Evolutionary conservation across 2,888 invertebrate species (phyloP).

Genomic region (Drymonia ruficornis): DNA sequence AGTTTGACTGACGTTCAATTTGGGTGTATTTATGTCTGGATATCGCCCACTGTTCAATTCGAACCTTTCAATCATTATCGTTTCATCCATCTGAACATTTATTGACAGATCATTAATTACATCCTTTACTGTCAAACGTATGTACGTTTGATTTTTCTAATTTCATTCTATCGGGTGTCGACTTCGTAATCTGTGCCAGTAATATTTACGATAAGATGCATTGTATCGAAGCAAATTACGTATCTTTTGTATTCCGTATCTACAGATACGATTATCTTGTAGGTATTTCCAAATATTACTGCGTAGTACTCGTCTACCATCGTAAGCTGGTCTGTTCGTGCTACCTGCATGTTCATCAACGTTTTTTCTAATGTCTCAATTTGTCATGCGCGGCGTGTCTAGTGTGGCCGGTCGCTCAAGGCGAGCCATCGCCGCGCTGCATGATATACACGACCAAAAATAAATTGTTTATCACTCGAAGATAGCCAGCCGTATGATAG

Average conservation of each 20-base stretch:
- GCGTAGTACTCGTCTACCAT: slow-evolving; percentile 50
- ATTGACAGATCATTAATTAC: slow-evolving; percentile 41
- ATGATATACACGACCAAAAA: slow-evolving; percentile 54
- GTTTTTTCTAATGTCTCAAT: slow-evolving; percentile 22
- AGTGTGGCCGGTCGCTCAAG: slow-evolving; percentile 26
- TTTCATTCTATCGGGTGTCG: slow-evolving; percentile 20
- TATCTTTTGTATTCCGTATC: slow-evolving; percentile 49
- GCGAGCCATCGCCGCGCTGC: slow-evolving; percentile 32
- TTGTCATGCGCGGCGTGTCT: slow-evolving; percentile 28
- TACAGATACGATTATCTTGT: slow-evolving; percentile 36
- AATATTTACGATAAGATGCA: slow-evolving; percentile 42
- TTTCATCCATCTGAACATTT: slow-evolving; percentile 32
- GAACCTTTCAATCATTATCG: slow-evolving; percentile 41
- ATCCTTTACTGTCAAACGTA: slow-evolving; percentile 31
- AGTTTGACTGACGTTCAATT: slow-evolving; percentile 58
- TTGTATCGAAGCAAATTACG: slow-evolving; percentile 51
- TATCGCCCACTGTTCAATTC: slow-evolving; percentile 50
- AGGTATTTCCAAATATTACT: slow-evolving; percentile 43
- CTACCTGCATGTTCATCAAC: slow-evolving; percentile 12
- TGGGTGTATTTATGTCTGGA: slow-evolving; percentile 43
- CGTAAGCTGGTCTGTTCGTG: slow-evolving; percentile 24
- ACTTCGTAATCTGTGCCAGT: slow-evolving; percentile 39
- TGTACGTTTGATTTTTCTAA: slow-evolving; percentile 30
- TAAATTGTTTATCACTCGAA: slow-evolving; percentile 48
- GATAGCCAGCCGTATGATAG: slow-evolving; percentile 47